These are phyloP conservation scores for Labeo rohita DNA, from an alignment of 2,113 vertebrate genomes.

Conservation along the genomic window DNA sequence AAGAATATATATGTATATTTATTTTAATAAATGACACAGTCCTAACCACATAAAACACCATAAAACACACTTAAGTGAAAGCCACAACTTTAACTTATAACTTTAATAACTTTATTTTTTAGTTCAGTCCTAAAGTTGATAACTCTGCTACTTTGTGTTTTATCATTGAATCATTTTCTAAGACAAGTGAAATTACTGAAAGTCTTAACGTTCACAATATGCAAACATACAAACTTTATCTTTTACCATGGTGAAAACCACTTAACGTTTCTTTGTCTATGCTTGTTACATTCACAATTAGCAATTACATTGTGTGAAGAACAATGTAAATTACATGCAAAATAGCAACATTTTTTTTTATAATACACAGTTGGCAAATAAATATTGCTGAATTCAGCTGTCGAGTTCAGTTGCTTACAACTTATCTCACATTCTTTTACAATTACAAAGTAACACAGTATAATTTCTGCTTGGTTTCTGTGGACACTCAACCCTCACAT, in stretches of 20 bases:
- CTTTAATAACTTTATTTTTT: neutral
- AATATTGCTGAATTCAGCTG: too few relatives aligned
- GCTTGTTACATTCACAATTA: neutral
- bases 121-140: neutral
- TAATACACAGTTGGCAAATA: too few relatives aligned
- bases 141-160: neutral
- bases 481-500: too few relatives aligned
- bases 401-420: too few relatives aligned
- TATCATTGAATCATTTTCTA: neutral
- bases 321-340: neutral
- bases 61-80: neutral
- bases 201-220: neutral
- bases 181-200: neutral
- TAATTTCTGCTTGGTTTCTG: too few relatives aligned
- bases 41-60: neutral
- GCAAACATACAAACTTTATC: neutral
- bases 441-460: too few relatives aligned
- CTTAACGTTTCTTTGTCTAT: neutral
- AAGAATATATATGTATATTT: too few relatives aligned
- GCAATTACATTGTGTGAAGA: neutral
- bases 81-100: neutral
- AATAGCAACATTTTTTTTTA: too few relatives aligned
- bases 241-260: neutral
- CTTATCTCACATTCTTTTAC: too few relatives aligned
- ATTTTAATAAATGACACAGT: neutral